Conservation (phyloP, 37 sponge, comb jelly and placozoan genomes). For the Halichondria panicea region DNA sequence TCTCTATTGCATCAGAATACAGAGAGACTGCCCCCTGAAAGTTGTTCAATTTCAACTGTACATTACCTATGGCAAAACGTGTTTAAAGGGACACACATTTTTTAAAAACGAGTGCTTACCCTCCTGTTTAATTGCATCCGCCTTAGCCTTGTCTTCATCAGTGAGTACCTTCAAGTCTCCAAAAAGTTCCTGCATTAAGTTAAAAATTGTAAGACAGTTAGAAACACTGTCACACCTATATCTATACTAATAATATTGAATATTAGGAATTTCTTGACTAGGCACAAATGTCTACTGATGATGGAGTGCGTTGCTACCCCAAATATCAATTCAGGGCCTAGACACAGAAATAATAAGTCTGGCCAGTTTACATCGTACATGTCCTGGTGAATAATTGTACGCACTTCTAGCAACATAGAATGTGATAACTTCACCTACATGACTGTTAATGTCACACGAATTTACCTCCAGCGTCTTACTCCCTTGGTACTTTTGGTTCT, state of each 20-base stretch:
- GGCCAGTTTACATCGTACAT: too few relatives aligned
- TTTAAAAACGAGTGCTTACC: constrained; percentile 20
- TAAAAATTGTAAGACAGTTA: background rate
- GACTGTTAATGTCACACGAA: too few relatives aligned
- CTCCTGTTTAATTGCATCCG: constrained; percentile 44
- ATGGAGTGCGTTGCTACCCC: too few relatives aligned
- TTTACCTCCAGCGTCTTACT: constrained; percentile 22
- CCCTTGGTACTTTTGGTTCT: background rate
- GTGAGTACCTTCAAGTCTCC: background rate
- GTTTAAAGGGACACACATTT: background rate
- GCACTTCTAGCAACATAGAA: too few relatives aligned
- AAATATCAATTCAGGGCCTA: too few relatives aligned
- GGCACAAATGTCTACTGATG: too few relatives aligned
- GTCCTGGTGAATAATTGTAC: too few relatives aligned
- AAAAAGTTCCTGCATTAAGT: constrained; percentile 17
- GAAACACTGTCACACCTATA: background rate
- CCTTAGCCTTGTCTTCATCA: constrained; percentile 10
- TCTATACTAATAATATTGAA: too few relatives aligned
- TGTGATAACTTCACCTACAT: too few relatives aligned
- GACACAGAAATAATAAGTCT: too few relatives aligned
- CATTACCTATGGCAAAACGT: constrained; percentile 44
- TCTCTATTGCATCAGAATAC: constrained; percentile 55
- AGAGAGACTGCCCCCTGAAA: constrained; percentile 38
- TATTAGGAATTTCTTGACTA: too few relatives aligned
- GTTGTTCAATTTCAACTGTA: constrained; percentile 42